phyloP scores from a whole-genome alignment of 2,113 vertebrate species.

The Leptosomus discolor region DNA sequence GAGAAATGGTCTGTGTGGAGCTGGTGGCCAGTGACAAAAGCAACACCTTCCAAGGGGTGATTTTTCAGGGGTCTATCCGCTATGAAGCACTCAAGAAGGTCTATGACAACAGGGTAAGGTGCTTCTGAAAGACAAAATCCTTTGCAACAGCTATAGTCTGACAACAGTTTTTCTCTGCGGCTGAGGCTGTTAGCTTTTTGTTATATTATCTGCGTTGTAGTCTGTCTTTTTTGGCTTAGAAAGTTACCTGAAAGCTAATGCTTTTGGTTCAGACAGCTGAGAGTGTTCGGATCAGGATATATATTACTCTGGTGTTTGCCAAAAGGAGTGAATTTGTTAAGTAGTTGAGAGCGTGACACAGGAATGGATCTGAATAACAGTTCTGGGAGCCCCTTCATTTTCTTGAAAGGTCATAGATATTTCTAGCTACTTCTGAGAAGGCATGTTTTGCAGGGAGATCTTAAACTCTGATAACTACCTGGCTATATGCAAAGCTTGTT shows the following conservation, averaged over 20 bases:
- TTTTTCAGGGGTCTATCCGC: conserved; percentile 98
- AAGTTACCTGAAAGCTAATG: neutral
- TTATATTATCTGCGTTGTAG: neutral
- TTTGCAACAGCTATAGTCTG: neutral
- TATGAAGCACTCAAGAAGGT: conserved; percentile 98
- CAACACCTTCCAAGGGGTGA: conserved; percentile 94
- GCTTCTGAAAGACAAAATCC: neutral
- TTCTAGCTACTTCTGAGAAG: neutral
- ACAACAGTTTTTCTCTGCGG: neutral
- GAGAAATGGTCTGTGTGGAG: conserved; percentile 99
- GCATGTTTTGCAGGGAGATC: neutral
- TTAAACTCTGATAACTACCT: neutral
- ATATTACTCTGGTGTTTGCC: neutral
- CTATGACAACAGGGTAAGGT: conserved; percentile 94
- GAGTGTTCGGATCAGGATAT: neutral
- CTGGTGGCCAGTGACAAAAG: conserved; percentile 96
- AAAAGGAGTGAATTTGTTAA: neutral
- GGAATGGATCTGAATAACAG: neutral
- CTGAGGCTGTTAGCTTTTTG: neutral
- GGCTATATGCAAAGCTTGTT: neutral
- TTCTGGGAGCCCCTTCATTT: neutral
- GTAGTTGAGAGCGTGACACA: neutral
- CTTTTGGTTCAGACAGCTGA: neutral
- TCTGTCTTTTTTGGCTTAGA: neutral
- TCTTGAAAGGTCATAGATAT: neutral